Percentiles rank a stretch among this genome's conserved stretches.
These are phyloP conservation scores for Idris sp. DNA, from an alignment of 1,140 invertebrate genomes.

Conservation along the genomic window DNA sequence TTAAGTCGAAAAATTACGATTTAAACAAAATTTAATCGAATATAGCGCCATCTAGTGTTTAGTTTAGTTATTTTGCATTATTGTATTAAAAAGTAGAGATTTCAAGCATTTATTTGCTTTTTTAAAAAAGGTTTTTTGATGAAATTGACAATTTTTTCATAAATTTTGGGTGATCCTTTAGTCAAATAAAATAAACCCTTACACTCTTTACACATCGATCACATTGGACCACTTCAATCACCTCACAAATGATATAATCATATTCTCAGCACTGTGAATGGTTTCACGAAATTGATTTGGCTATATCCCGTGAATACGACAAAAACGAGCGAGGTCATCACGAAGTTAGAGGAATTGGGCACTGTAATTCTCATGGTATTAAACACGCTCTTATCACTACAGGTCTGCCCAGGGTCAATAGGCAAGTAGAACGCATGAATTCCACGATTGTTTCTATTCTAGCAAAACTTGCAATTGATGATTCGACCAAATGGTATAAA, in stretches of 20 bases:
- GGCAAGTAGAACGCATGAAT: not conserved
- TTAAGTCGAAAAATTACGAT: too few species aligned
- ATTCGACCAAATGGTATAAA: not conserved
- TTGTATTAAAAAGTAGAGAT: too few species aligned
- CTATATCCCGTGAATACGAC: not conserved
- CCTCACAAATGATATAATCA: constrained; percentile 1
- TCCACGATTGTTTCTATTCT: too few species aligned
- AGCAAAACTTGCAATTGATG: too few species aligned
- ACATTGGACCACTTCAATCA: not conserved
- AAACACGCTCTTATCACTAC: not conserved
- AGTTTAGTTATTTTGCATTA: too few species aligned
- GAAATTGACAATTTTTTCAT: too few species aligned
- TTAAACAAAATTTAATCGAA: too few species aligned
- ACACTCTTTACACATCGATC: not conserved
- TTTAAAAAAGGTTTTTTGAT: too few species aligned
- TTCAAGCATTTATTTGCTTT: too few species aligned
- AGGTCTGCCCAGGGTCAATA: not conserved
- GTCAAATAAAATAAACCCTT: constrained; percentile 6
- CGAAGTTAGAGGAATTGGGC: not conserved
- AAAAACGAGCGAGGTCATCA: not conserved
- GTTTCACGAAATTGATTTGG: constrained; percentile 15
- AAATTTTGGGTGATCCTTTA: too few species aligned
- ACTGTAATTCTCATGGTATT: too few species aligned
- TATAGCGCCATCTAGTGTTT: too few species aligned
- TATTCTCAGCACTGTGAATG: not conserved